phyloP scores from a whole-genome alignment of 2,113 vertebrate species.

The Tauraco erythrolophus region DNA sequence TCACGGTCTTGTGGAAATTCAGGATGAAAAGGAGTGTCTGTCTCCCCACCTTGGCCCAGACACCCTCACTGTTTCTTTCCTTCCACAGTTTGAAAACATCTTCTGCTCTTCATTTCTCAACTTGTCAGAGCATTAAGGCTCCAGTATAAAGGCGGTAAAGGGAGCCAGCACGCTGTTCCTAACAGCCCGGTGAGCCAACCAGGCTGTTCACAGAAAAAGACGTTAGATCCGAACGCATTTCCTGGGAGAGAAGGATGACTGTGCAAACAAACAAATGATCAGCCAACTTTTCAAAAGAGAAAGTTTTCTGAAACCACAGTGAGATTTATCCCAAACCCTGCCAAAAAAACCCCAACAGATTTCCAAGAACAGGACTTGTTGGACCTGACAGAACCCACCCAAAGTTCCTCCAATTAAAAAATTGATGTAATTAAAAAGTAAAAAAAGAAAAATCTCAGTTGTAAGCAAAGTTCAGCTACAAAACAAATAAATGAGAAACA shows the following conservation, averaged over 20 bases:
- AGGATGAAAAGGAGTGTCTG: neutral
- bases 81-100: neutral
- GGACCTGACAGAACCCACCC: neutral
- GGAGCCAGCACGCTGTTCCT: neutral
- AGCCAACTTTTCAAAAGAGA: neutral
- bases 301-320: neutral
- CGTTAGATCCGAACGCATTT: neutral
- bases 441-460: neutral
- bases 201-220: neutral
- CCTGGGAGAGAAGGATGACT: neutral
- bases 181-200: neutral
- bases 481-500: neutral
- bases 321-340: neutral
- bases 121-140: neutral
- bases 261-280: neutral
- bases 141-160: neutral
- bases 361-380: neutral
- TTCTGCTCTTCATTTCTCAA: neutral
- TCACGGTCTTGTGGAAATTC: neutral
- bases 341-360: neutral
- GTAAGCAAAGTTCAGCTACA: neutral
- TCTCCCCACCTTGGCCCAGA: neutral
- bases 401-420: neutral
- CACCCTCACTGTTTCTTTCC: neutral
- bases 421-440: neutral